Evolutionary conservation across 35 echinoderm and acorn worm species (phyloP).

Genomic region (Acanthaster planci): DNA sequence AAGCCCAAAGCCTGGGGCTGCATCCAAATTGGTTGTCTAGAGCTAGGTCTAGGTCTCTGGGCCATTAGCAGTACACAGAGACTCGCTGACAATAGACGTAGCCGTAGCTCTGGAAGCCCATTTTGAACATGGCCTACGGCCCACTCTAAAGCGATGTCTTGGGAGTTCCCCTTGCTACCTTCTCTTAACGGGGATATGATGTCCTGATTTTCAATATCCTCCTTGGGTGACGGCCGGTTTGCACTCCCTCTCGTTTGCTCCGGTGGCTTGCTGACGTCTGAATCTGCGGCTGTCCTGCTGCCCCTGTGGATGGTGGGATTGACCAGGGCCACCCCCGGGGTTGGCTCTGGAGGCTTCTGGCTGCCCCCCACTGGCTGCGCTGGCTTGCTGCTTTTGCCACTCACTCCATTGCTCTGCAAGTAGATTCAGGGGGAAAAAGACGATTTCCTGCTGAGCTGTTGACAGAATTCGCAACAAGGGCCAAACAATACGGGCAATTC

Average conservation of each 20-base stretch:
- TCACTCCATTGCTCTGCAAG: not conserved
- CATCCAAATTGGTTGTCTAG: no score
- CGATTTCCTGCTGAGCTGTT: no score
- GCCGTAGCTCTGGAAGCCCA: no score
- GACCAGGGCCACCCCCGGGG: not conserved
- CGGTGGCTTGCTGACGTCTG: not conserved
- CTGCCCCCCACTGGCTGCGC: not conserved
- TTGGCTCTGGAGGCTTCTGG: not conserved
- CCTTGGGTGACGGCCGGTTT: not conserved
- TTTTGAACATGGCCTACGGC: no score
- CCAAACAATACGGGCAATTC: no score
- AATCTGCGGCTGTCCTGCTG: not conserved
- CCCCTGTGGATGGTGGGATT: not conserved
- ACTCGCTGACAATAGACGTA: no score
- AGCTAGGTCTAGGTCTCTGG: no score
- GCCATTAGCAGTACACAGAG: no score
- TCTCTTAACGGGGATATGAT: slow-evolving; percentile 65
- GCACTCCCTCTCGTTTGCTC: not conserved
- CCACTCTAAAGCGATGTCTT: no score
- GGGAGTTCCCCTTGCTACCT: slow-evolving; percentile 1
- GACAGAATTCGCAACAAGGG: no score
- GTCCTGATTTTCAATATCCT: slow-evolving; percentile 51
- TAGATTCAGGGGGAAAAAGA: not conserved
- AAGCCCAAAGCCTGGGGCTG: no score
- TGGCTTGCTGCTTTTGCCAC: not conserved